Evolutionary conservation across 2,113 vertebrate species (phyloP), one percentile per base, ranked within the genome.

Genomic region (Mobula birostris): DNA sequence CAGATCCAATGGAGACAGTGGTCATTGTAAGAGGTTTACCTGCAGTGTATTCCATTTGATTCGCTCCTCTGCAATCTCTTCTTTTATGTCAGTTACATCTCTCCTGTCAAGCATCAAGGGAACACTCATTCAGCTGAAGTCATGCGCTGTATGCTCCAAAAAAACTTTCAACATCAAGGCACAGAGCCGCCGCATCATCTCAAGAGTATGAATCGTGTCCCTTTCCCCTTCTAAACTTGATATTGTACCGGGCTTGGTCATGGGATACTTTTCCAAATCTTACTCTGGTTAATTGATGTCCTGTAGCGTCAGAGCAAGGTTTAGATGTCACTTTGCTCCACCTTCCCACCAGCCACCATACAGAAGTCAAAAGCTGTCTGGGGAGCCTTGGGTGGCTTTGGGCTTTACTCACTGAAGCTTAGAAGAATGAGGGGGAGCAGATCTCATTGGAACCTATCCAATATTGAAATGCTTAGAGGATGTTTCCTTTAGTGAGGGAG

Each of bases 61-160:
- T 24, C 91, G 68, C 40, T 93, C 91, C 17, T 74, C 36, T 56
- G 40, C 68, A 27, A 93, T 93, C 70, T 93, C 91, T 74, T 56
- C 68, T 27, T 74, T 93, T 72, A 93, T 74, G 24, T 74, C 91
- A 8, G 24, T 29, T 56, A 93, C 2, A 56, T 93, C 91, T 27
- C 5, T 74, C 91, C 91, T 93, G 36, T 56, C 2, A 48, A 76
- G 29, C 5, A 15, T 48, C 2, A 93, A 56, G 36, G 68, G 61
- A 66, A 8, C 1, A 88, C 27, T n/a, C 58, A 29, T 29, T 88
- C 61, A 90, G 5, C 12, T 66, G 5, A 66, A 66, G 29, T n/a
- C 29, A 7, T 6, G 29, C 17, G 66, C 63, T 32, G n/a, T 74
- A 74, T 21, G 15, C 72, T 19, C 72, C 72, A 5, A 19, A 7